These are phyloP conservation scores for Rhodophaea formosa DNA, from an alignment of 2,888 invertebrate genomes.

Conservation along the genomic window DNA sequence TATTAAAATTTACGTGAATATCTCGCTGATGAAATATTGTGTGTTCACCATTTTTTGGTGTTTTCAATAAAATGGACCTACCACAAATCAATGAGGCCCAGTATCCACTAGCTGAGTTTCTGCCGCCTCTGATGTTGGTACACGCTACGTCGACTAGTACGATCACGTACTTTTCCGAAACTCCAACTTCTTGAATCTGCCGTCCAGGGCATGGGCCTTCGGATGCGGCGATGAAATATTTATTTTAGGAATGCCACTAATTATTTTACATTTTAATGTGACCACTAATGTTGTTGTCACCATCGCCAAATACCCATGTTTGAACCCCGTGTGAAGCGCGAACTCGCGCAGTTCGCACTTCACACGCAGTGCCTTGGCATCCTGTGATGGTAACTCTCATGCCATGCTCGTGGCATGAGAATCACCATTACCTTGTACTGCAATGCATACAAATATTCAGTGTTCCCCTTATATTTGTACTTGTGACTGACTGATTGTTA, in stretches of 20 bases:
- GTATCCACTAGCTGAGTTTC: no score
- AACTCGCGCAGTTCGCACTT: constrained; percentile 65
- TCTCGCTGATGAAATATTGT: no score
- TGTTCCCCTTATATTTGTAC: constrained; percentile 60
- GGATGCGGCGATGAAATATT: no score
- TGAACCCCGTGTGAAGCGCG: constrained; percentile 57
- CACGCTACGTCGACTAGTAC: no score
- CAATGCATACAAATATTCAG: constrained; percentile 76
- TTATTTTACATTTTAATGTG: neutral
- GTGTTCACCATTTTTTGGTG: no score
- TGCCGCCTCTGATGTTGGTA: no score
- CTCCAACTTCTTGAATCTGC: no score
- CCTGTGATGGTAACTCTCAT: constrained; percentile 42
- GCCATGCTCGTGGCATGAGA: constrained; percentile 55
- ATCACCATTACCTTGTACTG: constrained; percentile 53
- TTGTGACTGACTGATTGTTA: constrained; percentile 46
- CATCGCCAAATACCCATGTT: constrained; percentile 42
- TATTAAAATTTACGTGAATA: no score
- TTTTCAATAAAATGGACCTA: no score
- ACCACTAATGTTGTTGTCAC: constrained; percentile 55
- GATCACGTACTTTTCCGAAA: no score
- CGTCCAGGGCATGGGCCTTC: no score
- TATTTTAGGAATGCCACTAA: neutral
- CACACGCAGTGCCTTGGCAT: constrained; percentile 48
- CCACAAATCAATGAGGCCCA: no score